Base-by-base conservation (phyloP, 2,797 vertebrate species). In the Mormyrops boulengeri region DNA sequence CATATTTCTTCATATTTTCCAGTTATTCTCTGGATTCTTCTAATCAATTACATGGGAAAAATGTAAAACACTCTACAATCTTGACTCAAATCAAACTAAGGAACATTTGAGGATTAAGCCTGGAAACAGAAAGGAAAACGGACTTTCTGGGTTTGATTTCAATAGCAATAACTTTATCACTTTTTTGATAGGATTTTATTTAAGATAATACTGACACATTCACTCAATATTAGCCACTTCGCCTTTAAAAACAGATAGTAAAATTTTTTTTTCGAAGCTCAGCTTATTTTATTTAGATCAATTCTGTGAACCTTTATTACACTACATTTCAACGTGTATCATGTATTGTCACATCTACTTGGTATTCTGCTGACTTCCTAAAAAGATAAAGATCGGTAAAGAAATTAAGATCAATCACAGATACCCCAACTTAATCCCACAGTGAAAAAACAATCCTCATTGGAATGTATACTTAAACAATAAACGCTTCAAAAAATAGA, bases 161-260 rank as follows among this genome's bases (percentile, higher is more conserved):
- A 26, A 52, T 52, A 38, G 38, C 7, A 87, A 38, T 87, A 87
- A 53, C 41, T 50, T 57, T 60, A 60, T 22, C 9, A 62, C 60
- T 88, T 94, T 92, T 94, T 95, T 94, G 89, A 95, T 69, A 94
- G 95, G 92, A 91, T 95, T 96, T 96, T 96, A 97, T 96, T 97
- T 93, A 88, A 96, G 93, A 96, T 96, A 96, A 95, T 97, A 96
- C 92, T 94, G 94, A 96, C 96, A 96, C 94, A 95, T 96, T 94
- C 94, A 95, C 95, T 95, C 92, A 94, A 94, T 95, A 94, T 91
- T 93, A 91, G 92, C 95, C 93, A 95, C 94, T 93, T 93, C 93
- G 94, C 92, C 93, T 94, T 92, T 93, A 95, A 95, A 95, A 95
- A 95, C 94, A 95, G 91, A 94, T 94, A 95, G 91, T 93, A 94